Evolutionary conservation across 2,797 vertebrate genomes (phyloP).

Genomic region (Cuculus canorus): DNA sequence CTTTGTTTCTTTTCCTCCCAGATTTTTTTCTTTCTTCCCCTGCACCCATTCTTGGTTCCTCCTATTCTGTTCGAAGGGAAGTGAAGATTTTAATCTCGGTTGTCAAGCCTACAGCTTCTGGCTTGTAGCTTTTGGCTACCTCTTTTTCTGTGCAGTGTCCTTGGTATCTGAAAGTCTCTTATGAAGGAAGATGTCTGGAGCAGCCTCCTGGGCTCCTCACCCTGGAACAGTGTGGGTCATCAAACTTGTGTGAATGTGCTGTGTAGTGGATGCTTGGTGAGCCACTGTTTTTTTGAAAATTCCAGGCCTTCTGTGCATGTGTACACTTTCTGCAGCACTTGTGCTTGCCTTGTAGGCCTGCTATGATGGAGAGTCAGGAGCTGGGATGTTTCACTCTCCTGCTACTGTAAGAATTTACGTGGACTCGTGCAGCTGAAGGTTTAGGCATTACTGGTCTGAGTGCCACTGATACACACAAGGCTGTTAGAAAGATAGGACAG

Average conservation of each 20-base stretch:
- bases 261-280: not conserved
- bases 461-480: not conserved
- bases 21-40: not conserved
- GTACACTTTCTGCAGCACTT: not conserved
- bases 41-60: not conserved
- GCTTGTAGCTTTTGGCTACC: not conserved
- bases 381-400: not conserved
- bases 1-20: not conserved
- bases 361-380: not conserved
- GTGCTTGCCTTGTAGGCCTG: not conserved
- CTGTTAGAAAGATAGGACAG: not conserved
- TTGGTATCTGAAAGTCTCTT: not conserved
- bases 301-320: fast-evolving
- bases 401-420: not conserved
- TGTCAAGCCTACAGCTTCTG: not conserved
- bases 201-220: not conserved
- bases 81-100: not conserved
- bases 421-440: not conserved
- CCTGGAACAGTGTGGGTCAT: not conserved
- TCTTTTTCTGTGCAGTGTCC: not conserved
- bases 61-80: not conserved
- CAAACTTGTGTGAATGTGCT: not conserved
- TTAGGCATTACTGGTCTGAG: not conserved
- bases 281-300: not conserved
- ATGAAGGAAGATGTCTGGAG: not conserved